Conservation (phyloP, 2,797 vertebrate genomes). For the Aldrovandia affinis region DNA sequence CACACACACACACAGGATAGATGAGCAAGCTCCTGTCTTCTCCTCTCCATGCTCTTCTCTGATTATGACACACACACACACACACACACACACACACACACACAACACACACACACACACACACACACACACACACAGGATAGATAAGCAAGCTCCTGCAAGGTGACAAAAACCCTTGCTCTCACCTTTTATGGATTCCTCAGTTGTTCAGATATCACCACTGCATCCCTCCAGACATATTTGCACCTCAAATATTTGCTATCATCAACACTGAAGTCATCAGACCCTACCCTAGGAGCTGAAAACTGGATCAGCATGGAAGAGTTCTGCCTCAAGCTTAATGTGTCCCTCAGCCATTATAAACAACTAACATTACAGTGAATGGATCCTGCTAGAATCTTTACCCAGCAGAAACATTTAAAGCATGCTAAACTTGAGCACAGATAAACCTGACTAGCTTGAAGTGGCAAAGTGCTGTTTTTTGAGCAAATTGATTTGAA, state of each 20-base stretch:
- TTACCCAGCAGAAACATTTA: not conserved
- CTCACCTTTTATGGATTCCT: not conserved
- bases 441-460: not conserved
- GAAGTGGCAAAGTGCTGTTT: not conserved
- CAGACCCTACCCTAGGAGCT: too few relatives aligned
- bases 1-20: too few relatives aligned
- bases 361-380: too few relatives aligned
- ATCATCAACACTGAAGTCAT: not conserved
- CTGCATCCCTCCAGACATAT: not conserved
- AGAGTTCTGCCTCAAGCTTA: not conserved
- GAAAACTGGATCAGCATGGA: not conserved
- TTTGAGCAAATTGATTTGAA: not conserved
- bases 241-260: not conserved
- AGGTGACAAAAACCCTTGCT: too few relatives aligned
- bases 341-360: not conserved
- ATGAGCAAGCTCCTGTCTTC: too few relatives aligned
- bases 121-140: too few relatives aligned
- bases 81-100: too few relatives aligned
- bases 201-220: not conserved
- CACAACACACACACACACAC: too few relatives aligned
- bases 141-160: too few relatives aligned
- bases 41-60: too few relatives aligned
- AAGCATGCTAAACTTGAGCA: not conserved
- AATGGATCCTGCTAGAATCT: not conserved
- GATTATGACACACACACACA: too few relatives aligned